Evolutionary conservation across 2,888 invertebrate species (phyloP).

Genomic region (Eutolmus rufibarbis): DNA sequence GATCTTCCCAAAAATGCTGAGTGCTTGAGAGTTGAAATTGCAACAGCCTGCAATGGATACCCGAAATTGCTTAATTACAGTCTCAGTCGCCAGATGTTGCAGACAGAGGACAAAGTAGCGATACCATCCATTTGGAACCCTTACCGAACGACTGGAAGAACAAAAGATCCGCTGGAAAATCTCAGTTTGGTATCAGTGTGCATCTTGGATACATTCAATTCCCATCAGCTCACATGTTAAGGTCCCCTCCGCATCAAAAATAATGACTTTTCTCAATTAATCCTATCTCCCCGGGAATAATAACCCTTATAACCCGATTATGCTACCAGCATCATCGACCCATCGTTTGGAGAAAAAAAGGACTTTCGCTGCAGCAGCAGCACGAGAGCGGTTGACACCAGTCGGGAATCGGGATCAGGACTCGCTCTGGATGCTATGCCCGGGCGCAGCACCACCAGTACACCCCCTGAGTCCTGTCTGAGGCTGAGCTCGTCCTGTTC

Average conservation of each 20-base stretch:
- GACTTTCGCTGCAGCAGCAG: conserved; percentile 30
- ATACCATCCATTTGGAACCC: background rate
- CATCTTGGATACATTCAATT: conserved; percentile 5
- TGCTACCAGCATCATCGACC: conserved; percentile 24
- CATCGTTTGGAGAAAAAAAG: background rate
- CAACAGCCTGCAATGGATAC: background rate
- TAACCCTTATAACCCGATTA: conserved; percentile 39
- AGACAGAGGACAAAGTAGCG: background rate
- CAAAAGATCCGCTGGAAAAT: background rate
- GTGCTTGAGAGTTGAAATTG: background rate
- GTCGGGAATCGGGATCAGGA: background rate
- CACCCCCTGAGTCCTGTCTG: conserved; percentile 48
- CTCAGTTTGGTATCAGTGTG: background rate
- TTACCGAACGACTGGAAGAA: background rate
- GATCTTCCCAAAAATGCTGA: background rate
- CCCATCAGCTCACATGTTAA: background rate
- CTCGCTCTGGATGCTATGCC: conserved; percentile 35
- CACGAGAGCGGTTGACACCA: background rate
- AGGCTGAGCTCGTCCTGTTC: conserved; percentile 6
- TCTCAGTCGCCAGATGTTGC: background rate
- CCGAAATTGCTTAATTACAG: background rate
- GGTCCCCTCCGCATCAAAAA: conserved; percentile 12
- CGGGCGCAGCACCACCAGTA: conserved; percentile 36
- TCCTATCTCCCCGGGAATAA: conserved; percentile 19
- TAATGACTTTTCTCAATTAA: conserved; percentile 31